A percentile compares a stretch with the other conserved stretches of the same genome.
Evolutionary conservation across 2,797 vertebrate species (phyloP).

Genomic region (Falco concolor): DNA sequence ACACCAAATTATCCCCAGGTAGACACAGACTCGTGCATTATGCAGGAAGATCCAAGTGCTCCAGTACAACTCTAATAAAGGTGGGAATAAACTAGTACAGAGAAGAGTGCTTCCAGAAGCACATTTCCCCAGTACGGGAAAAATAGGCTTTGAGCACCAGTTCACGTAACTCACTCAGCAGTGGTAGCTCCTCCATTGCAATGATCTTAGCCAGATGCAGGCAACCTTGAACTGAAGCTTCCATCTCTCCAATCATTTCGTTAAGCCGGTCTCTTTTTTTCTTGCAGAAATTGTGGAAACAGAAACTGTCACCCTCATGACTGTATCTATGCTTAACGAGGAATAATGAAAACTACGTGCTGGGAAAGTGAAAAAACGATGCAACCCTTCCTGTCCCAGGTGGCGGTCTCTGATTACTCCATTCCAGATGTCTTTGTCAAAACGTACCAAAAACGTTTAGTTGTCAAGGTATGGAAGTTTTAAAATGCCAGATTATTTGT

Average conservation of each 20-base stretch:
- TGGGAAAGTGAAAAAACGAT: neutral
- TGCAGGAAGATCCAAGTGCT: neutral
- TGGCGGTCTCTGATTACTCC: neutral
- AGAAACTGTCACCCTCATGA: neutral
- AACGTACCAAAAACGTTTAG: neutral
- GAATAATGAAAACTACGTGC: neutral
- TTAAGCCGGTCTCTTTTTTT: neutral
- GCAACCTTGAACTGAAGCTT: neutral
- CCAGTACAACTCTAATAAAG: neutral
- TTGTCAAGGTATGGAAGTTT: neutral
- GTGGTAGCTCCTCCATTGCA: neutral
- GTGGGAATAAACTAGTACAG: neutral
- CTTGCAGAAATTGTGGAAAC: neutral
- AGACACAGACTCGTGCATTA: neutral
- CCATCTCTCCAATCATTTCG: neutral
- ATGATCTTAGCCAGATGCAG: neutral
- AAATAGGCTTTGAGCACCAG: neutral
- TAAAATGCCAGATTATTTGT: neutral
- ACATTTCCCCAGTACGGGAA: neutral
- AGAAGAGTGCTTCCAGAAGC: neutral
- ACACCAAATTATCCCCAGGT: neutral
- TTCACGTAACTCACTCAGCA: neutral
- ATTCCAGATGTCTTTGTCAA: neutral
- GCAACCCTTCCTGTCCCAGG: neutral
- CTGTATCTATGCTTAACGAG: neutral